Evolutionary conservation across 2,888 invertebrate genomes (phyloP).

Genomic region (Nycteola revayana): DNA sequence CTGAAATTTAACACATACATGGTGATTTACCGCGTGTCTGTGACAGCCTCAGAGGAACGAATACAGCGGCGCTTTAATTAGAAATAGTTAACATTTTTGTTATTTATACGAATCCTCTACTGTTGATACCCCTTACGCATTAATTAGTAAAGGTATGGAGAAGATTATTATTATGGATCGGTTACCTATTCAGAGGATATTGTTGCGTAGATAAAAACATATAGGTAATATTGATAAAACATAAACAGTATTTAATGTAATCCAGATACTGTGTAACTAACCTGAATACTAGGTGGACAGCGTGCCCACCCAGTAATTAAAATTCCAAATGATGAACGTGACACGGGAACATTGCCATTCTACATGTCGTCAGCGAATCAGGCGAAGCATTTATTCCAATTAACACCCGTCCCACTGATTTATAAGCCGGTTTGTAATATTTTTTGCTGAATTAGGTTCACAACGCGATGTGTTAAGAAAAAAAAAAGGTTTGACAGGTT

Average conservation of each 20-base stretch:
- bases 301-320: no score
- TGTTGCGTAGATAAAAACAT: no score
- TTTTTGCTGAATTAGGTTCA: constrained; percentile 60
- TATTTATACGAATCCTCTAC: constrained; percentile 24
- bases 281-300: neutral
- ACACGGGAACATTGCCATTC: constrained; percentile 6
- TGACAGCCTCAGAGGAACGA: constrained; percentile 10
- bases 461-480: constrained; percentile 63
- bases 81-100: constrained; percentile 27
- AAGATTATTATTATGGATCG: no score
- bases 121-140: no score
- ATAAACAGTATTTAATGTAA: neutral
- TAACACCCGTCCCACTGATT: constrained; percentile 72
- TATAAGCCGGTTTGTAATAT: constrained; percentile 61
- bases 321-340: no score
- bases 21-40: constrained; percentile 56
- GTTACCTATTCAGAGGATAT: no score
- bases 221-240: no score
- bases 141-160: no score
- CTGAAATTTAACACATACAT: constrained; percentile 57
- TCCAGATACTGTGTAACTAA: neutral
- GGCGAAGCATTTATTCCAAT: constrained; percentile 70
- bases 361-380: constrained; percentile 45
- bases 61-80: constrained; percentile 33
- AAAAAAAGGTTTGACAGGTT: constrained; percentile 43